These are phyloP conservation scores for Dasyurus viverrinus DNA, from an alignment of 2,113 vertebrate species.

Conservation along the genomic window DNA sequence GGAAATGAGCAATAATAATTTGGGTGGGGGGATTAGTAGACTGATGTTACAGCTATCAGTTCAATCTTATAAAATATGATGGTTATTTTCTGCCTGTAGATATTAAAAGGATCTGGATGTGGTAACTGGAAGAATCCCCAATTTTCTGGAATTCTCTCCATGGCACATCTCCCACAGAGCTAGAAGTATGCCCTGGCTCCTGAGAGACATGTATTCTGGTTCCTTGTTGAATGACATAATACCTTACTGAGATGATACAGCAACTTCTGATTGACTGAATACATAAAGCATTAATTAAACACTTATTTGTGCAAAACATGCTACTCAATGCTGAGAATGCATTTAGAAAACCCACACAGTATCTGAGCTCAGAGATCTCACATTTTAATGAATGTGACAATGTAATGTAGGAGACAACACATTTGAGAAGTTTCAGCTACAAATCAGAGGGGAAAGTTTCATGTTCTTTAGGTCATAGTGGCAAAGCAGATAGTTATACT, in stretches of 20 bases:
- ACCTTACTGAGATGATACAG: background rate
- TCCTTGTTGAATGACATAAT: background rate
- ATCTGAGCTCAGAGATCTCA: background rate
- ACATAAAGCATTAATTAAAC: background rate
- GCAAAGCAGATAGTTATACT: background rate
- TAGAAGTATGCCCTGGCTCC: no score
- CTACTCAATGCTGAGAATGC: background rate
- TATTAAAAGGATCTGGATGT: slow-evolving; percentile 2
- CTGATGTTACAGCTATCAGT: background rate
- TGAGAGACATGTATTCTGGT: background rate
- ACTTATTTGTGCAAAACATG: background rate
- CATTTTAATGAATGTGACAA: no score
- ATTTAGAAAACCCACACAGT: background rate
- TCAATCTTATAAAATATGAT: slow-evolving; percentile 12
- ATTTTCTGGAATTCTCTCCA: background rate
- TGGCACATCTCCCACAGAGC: background rate
- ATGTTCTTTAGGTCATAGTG: background rate
- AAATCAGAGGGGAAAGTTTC: background rate
- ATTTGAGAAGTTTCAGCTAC: background rate
- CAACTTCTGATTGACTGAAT: background rate
- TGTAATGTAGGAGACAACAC: background rate
- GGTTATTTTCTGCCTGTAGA: slow-evolving; percentile 40
- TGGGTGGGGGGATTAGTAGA: background rate
- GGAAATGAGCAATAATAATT: background rate
- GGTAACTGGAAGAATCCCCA: background rate